These are phyloP conservation scores for Tuberolachnus salignus DNA, from an alignment of 2,888 invertebrate genomes.

Conservation along the genomic window DNA sequence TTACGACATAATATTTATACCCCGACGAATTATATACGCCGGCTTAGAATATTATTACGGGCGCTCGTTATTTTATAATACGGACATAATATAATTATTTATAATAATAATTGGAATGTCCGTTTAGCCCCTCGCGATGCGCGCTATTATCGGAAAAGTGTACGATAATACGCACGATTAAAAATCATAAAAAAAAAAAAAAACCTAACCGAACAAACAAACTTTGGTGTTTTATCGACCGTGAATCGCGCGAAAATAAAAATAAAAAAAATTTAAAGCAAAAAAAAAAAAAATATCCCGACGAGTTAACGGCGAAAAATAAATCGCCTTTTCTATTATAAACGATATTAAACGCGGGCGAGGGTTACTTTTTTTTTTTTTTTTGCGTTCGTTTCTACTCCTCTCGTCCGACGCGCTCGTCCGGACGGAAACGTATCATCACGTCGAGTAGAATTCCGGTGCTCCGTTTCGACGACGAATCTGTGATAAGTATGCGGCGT, in stretches of 20 bases:
- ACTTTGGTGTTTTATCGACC: conserved; percentile 18
- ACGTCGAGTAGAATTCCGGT: too few relatives aligned
- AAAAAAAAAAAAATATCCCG: too few relatives aligned
- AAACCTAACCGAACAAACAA: neutral
- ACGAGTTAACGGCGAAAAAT: neutral
- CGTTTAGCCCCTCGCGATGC: conserved; percentile 23
- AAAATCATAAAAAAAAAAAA: too few relatives aligned
- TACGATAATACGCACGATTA: too few relatives aligned
- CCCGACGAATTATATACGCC: neutral
- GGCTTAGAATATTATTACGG: too few relatives aligned
- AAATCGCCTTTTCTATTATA: neutral
- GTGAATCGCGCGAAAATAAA: neutral
- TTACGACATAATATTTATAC: conserved; percentile 12
- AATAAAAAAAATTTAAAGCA: too few relatives aligned
- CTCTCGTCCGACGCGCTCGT: too few relatives aligned
- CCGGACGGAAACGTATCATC: too few relatives aligned
- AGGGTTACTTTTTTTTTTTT: neutral
- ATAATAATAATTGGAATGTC: conserved; percentile 19
- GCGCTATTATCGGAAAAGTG: too few relatives aligned
- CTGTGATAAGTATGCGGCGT: conserved; percentile 36
- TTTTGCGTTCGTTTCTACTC: neutral
- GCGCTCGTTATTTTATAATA: too few relatives aligned
- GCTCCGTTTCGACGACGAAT: neutral
- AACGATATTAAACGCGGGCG: too few relatives aligned
- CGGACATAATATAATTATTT: too few relatives aligned